Conservation (phyloP, 2,888 invertebrate genomes). For the Ectemnius lituratus region DNA sequence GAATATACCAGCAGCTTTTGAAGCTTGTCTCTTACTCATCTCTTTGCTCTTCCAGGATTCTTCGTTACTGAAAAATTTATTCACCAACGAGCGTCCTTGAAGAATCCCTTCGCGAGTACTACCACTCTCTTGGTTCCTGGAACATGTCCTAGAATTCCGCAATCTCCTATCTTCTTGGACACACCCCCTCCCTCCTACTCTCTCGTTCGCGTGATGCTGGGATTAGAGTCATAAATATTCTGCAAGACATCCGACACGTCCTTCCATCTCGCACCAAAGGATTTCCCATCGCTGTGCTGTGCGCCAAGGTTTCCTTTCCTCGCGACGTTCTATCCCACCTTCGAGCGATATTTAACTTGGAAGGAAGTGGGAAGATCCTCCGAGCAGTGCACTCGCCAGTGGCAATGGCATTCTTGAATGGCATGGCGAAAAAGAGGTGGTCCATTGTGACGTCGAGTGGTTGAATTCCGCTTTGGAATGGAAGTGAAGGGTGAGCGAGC, state of each 20-base stretch:
- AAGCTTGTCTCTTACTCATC: background rate
- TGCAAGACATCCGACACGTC: slow-evolving; percentile 13
- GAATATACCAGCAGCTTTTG: background rate
- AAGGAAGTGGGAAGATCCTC: background rate
- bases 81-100: background rate
- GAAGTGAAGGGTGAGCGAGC: background rate
- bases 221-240: slow-evolving; percentile 36
- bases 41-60: background rate
- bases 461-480: slow-evolving; percentile 11
- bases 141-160: no score
- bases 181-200: no score
- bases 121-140: no score
- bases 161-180: background rate
- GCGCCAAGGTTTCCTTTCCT: no score
- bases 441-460: background rate
- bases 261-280: slow-evolving; percentile 16
- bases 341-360: no score
- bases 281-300: no score
- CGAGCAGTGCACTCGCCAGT: background rate
- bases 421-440: no score
- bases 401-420: background rate
- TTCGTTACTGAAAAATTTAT: slow-evolving; percentile 1
- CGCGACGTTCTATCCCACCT: no score
- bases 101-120: no score
- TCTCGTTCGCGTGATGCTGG: background rate